Base-by-base conservation (phyloP, 1,140 invertebrate species). In the Atta colombica region DNA sequence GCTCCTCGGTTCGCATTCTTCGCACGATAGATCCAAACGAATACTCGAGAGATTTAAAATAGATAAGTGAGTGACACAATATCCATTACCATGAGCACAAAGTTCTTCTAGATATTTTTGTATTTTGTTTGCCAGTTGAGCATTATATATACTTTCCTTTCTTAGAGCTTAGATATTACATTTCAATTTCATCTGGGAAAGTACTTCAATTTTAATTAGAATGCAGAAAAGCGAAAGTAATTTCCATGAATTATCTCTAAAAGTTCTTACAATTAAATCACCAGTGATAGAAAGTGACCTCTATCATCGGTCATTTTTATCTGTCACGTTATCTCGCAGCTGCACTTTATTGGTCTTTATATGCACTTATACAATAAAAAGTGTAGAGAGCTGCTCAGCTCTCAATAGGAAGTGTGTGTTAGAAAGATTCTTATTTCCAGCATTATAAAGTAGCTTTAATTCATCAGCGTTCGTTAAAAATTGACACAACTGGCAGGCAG, bases 1-100 rank as follows among this genome's bases (percentile, higher is more conserved):
- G 49, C 86, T 90, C n/a, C 75, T 90, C n/a, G 69, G 75, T 16
- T 51, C 75, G 12, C 89, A 81, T 10, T 69, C 35, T 5, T 77
- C 88, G 25, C 88, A 75, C 12, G 45, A 51, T 45, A 85, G 63
- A 49, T 51, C 88, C 45, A 75, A 49, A 31, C 39, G 69, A 72
- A 51, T 86, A 10, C 28, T 86, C 21, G 53, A 35, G n/a, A 84
- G 55, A 45, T 65, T 88, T n/a, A 75, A 69, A 49, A 45, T 66
- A 58, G 21, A 92, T 49, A 92, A 91, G 91, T 93, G 88, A 93
- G 90, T 92, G 16, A 69, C 6, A 61, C 55, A 1, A 74, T 7
- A n/a, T n/a, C 0, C 21, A 6, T 16, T 21, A 66, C 12, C 1
- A 8, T n/a, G 28, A 18, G n/a, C n/a, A 68, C 35, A n/a, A 21